These are phyloP conservation scores for Peromyscus melanophrys DNA, from an alignment of 2,797 vertebrate genomes.

Conservation along the genomic window DNA sequence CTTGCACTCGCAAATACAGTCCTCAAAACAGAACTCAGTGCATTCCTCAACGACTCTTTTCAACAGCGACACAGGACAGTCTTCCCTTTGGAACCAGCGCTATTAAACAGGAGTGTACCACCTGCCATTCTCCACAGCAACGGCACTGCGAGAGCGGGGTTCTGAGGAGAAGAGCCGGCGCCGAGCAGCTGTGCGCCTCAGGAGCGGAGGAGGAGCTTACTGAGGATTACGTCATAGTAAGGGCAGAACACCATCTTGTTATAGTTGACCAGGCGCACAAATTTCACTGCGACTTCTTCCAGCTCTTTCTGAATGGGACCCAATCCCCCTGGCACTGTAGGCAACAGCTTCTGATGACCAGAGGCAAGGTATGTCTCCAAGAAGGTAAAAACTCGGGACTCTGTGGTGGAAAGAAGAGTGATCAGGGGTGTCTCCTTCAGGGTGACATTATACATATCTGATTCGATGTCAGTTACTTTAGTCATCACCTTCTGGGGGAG, in stretches of 20 bases:
- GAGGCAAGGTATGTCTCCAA: constrained; percentile 93
- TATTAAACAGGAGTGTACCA: constrained; percentile 79
- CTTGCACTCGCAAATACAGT: constrained; percentile 76
- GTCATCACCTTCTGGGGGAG: background rate
- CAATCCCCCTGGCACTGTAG: constrained; percentile 94
- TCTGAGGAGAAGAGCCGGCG: constrained; percentile 46
- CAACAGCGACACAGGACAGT: constrained; percentile 11
- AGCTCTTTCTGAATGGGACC: constrained; percentile 95
- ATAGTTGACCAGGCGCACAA: constrained; percentile 95
- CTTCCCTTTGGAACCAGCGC: constrained; percentile 50
- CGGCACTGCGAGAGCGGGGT: constrained; percentile 18
- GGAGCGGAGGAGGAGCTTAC: constrained; percentile 86
- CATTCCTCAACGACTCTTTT: constrained; percentile 36
- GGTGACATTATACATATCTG: background rate
- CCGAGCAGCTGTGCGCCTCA: constrained; percentile 48
- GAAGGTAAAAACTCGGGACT: constrained; percentile 94
- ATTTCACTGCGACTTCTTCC: constrained; percentile 93
- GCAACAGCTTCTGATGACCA: constrained; percentile 90
- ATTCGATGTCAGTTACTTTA: background rate
- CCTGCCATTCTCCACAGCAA: constrained; percentile 85
- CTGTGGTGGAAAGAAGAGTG: constrained; percentile 87
- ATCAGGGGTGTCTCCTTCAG: background rate
- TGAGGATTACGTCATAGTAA: constrained; percentile 95
- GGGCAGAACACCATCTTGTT: constrained; percentile 98
- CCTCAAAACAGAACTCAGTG: constrained; percentile 69